These are phyloP conservation scores for Cyclina sinensis DNA, from an alignment of 1,140 invertebrate genomes.

Conservation along the genomic window DNA sequence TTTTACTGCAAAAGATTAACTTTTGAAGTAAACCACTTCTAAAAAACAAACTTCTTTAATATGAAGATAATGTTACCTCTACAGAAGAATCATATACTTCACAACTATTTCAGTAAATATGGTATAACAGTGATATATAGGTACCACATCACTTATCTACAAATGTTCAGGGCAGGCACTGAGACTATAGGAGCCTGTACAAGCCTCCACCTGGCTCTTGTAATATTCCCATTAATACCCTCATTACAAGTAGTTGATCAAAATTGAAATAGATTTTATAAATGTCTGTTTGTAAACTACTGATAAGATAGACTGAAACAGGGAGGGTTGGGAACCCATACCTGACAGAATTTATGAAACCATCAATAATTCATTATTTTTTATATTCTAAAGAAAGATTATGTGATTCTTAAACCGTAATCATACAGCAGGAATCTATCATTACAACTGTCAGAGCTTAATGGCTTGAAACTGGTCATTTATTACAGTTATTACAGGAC, in stretches of 20 bases:
- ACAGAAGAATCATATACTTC: too few species aligned
- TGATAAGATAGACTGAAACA: not conserved
- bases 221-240: too few species aligned
- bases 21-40: too few species aligned
- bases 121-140: not conserved
- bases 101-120: not conserved
- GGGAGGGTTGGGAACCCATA: not conserved
- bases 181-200: too few species aligned
- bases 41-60: too few species aligned
- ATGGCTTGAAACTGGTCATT: too few species aligned
- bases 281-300: not conserved
- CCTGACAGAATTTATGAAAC: not conserved
- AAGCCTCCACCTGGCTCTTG: too few species aligned
- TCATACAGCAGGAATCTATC: not conserved
- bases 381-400: not conserved
- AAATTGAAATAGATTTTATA: slow-evolving; percentile 9
- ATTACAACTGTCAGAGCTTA: too few species aligned
- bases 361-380: not conserved
- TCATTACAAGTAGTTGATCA: not conserved
- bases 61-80: too few species aligned
- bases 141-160: not conserved
- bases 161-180: not conserved
- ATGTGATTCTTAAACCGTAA: not conserved
- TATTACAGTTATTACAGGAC: too few species aligned
- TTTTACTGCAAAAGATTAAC: too few species aligned